phyloP scores from a whole-genome alignment of 2,113 vertebrate species.

The Campylomormyrus tamandua region DNA sequence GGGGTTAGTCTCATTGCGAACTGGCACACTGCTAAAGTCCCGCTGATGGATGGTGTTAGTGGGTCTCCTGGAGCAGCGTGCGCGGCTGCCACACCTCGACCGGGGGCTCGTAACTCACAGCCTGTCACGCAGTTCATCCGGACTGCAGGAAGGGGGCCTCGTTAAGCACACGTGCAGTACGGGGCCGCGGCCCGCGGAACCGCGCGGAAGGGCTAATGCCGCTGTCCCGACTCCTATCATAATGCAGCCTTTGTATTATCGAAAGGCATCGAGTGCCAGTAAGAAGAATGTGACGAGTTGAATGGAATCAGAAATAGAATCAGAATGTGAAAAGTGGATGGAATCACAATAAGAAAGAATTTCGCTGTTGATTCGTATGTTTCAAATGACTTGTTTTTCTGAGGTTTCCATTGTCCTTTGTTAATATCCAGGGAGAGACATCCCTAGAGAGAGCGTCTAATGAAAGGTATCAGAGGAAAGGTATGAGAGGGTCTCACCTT shows the following conservation, averaged over 20 bases:
- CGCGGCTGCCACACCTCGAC: neutral
- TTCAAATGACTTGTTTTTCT: neutral
- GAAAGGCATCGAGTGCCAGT: neutral
- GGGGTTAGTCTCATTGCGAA: neutral
- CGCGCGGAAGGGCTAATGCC: neutral
- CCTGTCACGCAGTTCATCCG: neutral
- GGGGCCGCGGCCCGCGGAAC: no score
- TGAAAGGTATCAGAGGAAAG: neutral
- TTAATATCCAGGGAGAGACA: neutral
- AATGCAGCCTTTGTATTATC: neutral
- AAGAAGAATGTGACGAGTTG: neutral
- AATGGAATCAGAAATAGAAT: neutral
- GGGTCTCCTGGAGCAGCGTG: neutral
- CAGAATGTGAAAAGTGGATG: neutral
- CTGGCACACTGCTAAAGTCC: neutral
- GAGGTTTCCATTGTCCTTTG: neutral
- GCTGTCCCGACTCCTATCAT: neutral
- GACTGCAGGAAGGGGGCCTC: neutral
- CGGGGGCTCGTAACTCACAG: neutral
- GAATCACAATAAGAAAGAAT: neutral
- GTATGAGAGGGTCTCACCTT: conserved; percentile 24
- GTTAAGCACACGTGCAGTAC: neutral
- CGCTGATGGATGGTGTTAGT: neutral
- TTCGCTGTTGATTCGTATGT: neutral
- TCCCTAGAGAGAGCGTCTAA: neutral